Conservation (phyloP, 1,140 invertebrate genomes). For the Trichonephila clavipes region DNA sequence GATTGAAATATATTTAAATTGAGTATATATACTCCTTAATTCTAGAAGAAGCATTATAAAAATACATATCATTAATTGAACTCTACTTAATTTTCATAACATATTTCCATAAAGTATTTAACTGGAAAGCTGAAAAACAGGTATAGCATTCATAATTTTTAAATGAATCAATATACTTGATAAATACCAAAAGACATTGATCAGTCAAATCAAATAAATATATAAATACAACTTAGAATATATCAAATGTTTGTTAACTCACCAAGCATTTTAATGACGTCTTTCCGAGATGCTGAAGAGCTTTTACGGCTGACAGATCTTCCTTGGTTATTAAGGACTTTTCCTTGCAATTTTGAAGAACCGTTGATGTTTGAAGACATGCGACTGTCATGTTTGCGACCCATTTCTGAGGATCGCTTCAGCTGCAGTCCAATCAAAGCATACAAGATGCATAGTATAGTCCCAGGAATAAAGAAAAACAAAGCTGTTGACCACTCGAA, state of each 20-base stretch:
- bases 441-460: conserved; percentile 91
- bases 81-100: too few species aligned
- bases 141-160: too few species aligned
- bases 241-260: conserved; percentile 79
- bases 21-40: too few species aligned
- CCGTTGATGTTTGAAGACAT: conserved; percentile 17
- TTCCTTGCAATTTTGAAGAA: conserved; percentile 41
- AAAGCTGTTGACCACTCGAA: conserved; percentile 91
- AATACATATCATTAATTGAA: too few species aligned
- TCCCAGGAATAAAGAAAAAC: conserved; percentile 93
- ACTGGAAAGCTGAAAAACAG: too few species aligned
- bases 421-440: conserved; percentile 89
- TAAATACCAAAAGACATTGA: too few species aligned
- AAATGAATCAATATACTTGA: too few species aligned
- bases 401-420: conserved; percentile 82
- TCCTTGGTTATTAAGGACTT: conserved; percentile 31
- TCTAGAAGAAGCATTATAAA: too few species aligned
- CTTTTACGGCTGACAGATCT: conserved; percentile 39
- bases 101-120: too few species aligned
- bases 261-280: conserved; percentile 86
- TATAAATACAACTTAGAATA: too few species aligned
- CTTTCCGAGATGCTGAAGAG: conserved; percentile 76
- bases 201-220: too few species aligned
- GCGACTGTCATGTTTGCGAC: conserved; percentile 28
- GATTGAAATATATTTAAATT: too few species aligned